Evolutionary conservation across 1,140 invertebrate species (phyloP).

Genomic region (Antheraea mylitta): DNA sequence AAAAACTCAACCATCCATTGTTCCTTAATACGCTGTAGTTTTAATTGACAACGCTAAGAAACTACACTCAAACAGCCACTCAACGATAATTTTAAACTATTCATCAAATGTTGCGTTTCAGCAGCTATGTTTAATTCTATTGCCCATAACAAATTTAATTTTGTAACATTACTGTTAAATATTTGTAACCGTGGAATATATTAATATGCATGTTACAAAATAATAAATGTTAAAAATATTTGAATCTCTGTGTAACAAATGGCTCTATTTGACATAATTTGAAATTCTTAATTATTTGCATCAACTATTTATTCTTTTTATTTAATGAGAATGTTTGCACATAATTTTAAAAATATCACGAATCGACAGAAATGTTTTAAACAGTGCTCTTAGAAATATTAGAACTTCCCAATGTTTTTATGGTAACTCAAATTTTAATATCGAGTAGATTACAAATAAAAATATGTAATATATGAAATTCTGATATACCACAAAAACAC

Average conservation of each 20-base stretch:
- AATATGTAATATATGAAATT: no score
- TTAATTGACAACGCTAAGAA: neutral
- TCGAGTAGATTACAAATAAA: no score
- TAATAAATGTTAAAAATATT: neutral
- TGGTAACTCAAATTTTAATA: no score
- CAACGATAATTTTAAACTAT: neutral
- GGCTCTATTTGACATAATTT: neutral
- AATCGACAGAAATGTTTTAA: no score
- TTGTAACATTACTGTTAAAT: neutral
- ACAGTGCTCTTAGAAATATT: no score
- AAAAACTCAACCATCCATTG: no score
- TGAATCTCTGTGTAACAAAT: neutral
- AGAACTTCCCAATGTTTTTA: no score
- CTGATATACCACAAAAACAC: no score
- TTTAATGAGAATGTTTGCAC: no score
- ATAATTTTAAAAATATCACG: no score
- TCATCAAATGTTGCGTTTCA: no score
- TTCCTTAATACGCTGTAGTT: neutral
- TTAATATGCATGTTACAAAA: neutral
- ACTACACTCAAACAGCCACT: neutral
- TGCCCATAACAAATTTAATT: neutral
- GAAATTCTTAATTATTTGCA: neutral
- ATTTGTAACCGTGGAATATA: neutral
- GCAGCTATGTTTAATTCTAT: neutral
- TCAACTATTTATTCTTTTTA: no score